Base-by-base conservation (phyloP, 2,797 vertebrate genomes). In the Delichon dasypus region DNA sequence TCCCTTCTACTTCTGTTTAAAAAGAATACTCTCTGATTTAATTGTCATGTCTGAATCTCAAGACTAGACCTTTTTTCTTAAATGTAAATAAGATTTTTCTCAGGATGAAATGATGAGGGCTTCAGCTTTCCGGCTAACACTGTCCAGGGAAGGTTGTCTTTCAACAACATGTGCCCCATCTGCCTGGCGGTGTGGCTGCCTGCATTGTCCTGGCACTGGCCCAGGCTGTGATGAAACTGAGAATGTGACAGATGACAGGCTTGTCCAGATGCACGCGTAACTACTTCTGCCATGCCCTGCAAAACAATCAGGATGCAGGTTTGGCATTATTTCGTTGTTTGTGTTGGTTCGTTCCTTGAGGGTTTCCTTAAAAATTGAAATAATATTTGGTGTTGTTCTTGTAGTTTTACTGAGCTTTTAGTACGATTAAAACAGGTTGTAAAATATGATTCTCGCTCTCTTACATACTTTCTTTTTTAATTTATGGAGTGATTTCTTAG, bases 241-340 rank as follows among this genome's bases (percentile, higher is more conserved):
- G 89, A 91, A 88, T 68, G 94, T 91, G 94, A 86, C 93, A 94
- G 90, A 93, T 80, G 78, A 88, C 89, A 86, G 77, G 11, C 77
- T 50, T 60, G 84, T 88, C 90, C 94, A 95, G 93, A 95, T 95
- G 92, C 93, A 71, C 6, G 7, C 79, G n/a, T 42, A 73, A 54
- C 51, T 85, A 18, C 91, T 89, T 26, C 85, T 85, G 80, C 92
- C 62, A 58, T 92, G 74, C 70, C 77, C 79, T 68, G 73, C 73
- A 75, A 62, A 85, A 83, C 79, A 66, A 38, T 80, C 70, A 55
- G 62, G 34, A 18, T 83, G 74, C 66, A 70, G 16, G 16, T 84
- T 95, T 88, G 73, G 66, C 66, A 9, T 83, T 53, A 29, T 53
- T 82, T 55, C 22, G 16, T 66, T 93, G 88, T 75, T 91, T 36